phyloP scores from a whole-genome alignment of 2,797 vertebrate genomes.

The Peromyscus aztecus region DNA sequence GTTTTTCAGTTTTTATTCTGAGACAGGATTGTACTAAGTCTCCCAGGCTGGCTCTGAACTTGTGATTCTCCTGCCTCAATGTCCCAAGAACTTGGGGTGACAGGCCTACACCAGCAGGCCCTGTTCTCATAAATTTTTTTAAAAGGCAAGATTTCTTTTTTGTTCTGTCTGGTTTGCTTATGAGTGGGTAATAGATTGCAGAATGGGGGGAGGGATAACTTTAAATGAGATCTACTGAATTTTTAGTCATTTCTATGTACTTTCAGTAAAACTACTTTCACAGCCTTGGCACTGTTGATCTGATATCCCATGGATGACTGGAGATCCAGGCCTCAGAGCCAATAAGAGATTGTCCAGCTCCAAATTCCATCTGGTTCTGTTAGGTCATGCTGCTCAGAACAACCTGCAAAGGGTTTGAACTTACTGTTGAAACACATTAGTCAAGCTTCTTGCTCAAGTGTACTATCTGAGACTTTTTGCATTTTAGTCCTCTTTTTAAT shows the following conservation, averaged over 20 bases:
- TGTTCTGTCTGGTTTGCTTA: neutral
- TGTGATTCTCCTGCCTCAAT: neutral
- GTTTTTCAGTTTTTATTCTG: neutral
- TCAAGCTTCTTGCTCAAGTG: neutral
- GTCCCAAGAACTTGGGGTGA: neutral
- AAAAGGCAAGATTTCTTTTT: neutral
- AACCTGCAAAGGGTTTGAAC: neutral
- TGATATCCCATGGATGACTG: neutral
- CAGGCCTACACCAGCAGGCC: neutral
- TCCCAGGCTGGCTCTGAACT: neutral
- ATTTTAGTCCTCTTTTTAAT: neutral
- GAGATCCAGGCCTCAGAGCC: neutral
- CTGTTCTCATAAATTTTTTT: neutral
- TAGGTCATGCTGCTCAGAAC: neutral
- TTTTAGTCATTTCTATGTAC: neutral
- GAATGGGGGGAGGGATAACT: neutral
- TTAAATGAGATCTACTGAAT: neutral
- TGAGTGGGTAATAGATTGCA: neutral
- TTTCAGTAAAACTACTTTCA: neutral
- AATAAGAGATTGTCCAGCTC: neutral
- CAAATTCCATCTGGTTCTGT: too few species aligned
- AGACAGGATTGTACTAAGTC: neutral
- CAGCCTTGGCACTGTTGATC: neutral
- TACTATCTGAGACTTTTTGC: neutral
- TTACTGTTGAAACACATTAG: neutral